Base-by-base conservation (phyloP, 2,888 invertebrate species). In the Sinhomidia bicolor region DNA sequence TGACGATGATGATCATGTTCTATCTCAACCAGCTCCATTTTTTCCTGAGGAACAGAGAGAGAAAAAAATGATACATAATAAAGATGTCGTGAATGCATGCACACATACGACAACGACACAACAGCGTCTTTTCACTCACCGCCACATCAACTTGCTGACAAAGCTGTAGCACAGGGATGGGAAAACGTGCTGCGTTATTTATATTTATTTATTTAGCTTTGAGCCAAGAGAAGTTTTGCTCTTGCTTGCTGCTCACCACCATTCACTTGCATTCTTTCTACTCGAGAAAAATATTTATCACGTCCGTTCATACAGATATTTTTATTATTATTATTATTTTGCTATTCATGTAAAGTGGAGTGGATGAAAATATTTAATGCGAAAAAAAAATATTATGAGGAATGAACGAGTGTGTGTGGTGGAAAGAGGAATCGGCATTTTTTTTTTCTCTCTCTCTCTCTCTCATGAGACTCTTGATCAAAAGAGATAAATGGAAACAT, bases 381-480 rank as follows among this genome's bases (percentile, higher is more conserved):
- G 32, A n/a, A 29, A 60, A 60, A 60, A 23, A n/a, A n/a, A n/a
- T n/a, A n/a, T n/a, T 41, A 60, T 7, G 60, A 41, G 57, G 36
- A 44, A 44, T 44, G 44, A 44, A 12, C 1, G 44, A 44, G 44
- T 44, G 36, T 6, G 36, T 57, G 62, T 36, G 41, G 81, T 12
- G n/a, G n/a, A n/a, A 51, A 14, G 17, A 1, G 1, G 17, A 82
- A 65, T 82, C 68, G 68, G 82, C 54, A 51, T 71, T 82, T 44
- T 62, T 71, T 51, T 17, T 36, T 65, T 17, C 36, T 23, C 20
- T 36, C n/a, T n/a, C n/a, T n/a, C n/a, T n/a, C n/a, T n/a, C n/a
- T n/a, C n/a, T n/a, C n/a, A n/a, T 17, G 41, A 32, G 57, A 54
- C 71, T 83, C 57, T 83, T 83, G 74, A 83, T 83, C 57, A 71